Percentiles rank a stretch among this genome's conserved stretches.
phyloP scores from a whole-genome alignment of 2,113 vertebrate genomes.

The Todiramphus chloris region DNA sequence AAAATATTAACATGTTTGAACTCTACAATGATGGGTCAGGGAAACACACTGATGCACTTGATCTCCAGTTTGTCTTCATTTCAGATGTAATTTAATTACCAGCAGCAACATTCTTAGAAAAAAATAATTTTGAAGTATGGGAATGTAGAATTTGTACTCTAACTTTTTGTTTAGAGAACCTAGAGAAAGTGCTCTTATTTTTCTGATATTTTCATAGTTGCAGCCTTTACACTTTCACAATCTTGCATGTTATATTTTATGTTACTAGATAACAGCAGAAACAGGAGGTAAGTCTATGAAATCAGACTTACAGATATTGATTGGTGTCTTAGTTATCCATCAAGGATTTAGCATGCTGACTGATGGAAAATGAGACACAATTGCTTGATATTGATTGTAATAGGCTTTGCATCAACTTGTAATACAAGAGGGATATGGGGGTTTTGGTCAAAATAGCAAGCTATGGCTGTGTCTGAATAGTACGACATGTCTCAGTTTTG shows the following conservation, averaged over 20 bases:
- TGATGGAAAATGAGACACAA: constrained; percentile 49
- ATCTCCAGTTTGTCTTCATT: background rate
- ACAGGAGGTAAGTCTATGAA: background rate
- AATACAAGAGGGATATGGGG: background rate
- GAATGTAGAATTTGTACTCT: background rate
- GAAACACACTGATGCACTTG: background rate
- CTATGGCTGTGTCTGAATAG: background rate
- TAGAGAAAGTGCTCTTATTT: background rate
- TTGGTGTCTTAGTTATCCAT: constrained; percentile 47
- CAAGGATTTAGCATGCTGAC: constrained; percentile 19
- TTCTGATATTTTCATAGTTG: background rate
- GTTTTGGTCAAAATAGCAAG: background rate
- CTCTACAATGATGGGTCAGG: background rate
- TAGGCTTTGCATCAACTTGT: constrained; percentile 17
- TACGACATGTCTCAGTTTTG: background rate
- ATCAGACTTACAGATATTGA: constrained; percentile 37
- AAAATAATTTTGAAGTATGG: background rate
- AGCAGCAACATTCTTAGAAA: background rate
- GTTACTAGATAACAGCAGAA: background rate
- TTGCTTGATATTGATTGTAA: constrained; percentile 46
- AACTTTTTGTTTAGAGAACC: background rate
- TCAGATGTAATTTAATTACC: background rate
- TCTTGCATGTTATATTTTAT: background rate
- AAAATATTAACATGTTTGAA: background rate
- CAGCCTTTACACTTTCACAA: background rate